Evolutionary conservation across 2,113 vertebrate genomes (phyloP).

Genomic region (Paracanthobrama guichenoti): DNA sequence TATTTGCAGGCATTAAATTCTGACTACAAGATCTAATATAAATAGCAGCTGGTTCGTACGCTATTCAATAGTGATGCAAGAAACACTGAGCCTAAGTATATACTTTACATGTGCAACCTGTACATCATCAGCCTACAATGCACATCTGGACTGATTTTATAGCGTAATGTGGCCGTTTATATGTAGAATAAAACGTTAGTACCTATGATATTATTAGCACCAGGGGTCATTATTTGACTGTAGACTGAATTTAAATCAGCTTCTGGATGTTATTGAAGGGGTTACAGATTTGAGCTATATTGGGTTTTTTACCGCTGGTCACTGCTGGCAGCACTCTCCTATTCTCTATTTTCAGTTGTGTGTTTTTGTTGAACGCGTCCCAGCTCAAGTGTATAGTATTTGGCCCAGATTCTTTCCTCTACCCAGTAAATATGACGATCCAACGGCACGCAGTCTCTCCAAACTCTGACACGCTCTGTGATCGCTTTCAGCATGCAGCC

Average conservation of each 20-base stretch:
- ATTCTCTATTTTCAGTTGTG: conserved; percentile 51
- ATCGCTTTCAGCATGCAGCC: conserved; percentile 55
- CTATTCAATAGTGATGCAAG: background rate
- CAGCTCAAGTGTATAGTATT: conserved; percentile 52
- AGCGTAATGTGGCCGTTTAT: conserved; percentile 24
- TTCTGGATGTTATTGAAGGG: conserved; percentile 32
- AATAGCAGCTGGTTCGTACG: background rate
- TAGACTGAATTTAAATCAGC: background rate
- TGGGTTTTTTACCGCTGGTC: conserved; percentile 35
- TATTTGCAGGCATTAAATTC: background rate
- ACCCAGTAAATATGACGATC: conserved; percentile 46
- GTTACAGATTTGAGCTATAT: conserved; percentile 38
- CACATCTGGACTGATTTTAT: background rate
- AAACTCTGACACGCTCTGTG: conserved; percentile 53
- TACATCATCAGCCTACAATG: background rate
- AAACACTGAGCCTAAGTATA: background rate
- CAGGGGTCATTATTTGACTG: conserved; percentile 11
- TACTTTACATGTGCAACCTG: background rate
- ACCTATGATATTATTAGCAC: conserved; percentile 36
- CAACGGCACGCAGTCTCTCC: conserved; percentile 43
- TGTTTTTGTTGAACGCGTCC: conserved; percentile 54
- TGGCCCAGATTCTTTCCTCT: conserved; percentile 48
- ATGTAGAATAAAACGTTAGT: conserved; percentile 25
- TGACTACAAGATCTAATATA: background rate
- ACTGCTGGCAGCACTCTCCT: conserved; percentile 40